phyloP scores from a whole-genome alignment of 2,888 invertebrate species.

The Eudasyphora cyanicolor region DNA sequence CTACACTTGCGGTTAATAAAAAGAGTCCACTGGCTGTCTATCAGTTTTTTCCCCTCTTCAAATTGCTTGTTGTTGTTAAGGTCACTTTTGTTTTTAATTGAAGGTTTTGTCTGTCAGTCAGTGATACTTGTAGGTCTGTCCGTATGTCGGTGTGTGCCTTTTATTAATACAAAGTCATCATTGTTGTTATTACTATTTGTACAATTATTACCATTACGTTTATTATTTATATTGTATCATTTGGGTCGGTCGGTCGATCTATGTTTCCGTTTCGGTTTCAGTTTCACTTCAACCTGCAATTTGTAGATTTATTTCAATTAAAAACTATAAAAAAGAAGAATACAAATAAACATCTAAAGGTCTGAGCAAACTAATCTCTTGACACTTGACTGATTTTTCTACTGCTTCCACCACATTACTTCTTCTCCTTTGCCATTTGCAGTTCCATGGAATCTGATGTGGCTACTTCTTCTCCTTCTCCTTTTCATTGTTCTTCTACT shows the following conservation, averaged over 20 bases:
- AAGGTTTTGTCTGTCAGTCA: conserved; percentile 42
- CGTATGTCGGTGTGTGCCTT: background rate
- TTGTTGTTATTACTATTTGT: background rate
- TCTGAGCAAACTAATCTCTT: conserved; percentile 37
- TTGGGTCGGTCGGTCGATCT: background rate
- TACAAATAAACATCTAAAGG: background rate
- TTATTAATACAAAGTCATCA: conserved; percentile 36
- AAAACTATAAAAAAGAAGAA: conserved; percentile 6
- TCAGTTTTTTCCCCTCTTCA: background rate
- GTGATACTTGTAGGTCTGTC: too few relatives aligned
- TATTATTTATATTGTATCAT: background rate
- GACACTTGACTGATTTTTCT: conserved; percentile 38
- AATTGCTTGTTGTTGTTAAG: conserved; percentile 34
- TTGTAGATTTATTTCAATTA: background rate
- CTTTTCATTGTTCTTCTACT: background rate
- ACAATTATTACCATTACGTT: conserved; percentile 27
- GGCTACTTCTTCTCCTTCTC: background rate
- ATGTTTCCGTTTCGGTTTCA: background rate
- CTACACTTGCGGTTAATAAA: too few relatives aligned
- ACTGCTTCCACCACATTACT: too few relatives aligned
- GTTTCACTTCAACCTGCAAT: conserved; percentile 42
- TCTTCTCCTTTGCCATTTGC: background rate
- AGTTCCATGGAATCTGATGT: background rate
- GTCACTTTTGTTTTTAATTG: conserved; percentile 50
- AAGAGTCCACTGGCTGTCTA: too few relatives aligned